Evolutionary conservation across 1,140 invertebrate species (phyloP).

Genomic region (Aphelenchoides avenae): DNA sequence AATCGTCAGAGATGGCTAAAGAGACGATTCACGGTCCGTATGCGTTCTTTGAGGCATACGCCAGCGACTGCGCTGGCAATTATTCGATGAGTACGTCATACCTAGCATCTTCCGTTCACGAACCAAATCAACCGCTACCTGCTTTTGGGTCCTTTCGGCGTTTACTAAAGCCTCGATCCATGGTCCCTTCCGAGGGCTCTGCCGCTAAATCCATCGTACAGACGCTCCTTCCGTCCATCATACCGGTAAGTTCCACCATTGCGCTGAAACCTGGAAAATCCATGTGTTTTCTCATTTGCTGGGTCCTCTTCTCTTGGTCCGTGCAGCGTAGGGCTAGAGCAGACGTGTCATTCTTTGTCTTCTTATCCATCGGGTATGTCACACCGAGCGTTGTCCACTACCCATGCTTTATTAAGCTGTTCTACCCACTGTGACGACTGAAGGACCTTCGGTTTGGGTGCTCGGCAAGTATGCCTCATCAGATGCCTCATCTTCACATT

Average conservation of each 20-base stretch:
- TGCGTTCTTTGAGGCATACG: slow-evolving; percentile 44
- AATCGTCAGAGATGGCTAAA: slow-evolving; percentile 51
- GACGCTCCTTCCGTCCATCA: slow-evolving; percentile 45
- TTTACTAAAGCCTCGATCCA: slow-evolving; percentile 48
- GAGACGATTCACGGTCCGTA: slow-evolving; percentile 34
- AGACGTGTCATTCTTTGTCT: slow-evolving; percentile 52
- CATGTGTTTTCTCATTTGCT: slow-evolving; percentile 38
- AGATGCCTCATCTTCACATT: slow-evolving; percentile 35
- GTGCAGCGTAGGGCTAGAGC: slow-evolving; percentile 53
- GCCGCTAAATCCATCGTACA: slow-evolving; percentile 12
- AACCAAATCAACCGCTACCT: too few species aligned
- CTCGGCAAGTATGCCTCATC: slow-evolving; percentile 31
- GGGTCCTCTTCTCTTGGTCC: slow-evolving; percentile 56
- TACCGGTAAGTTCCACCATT: slow-evolving; percentile 30
- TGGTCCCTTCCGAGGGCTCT: slow-evolving; percentile 36
- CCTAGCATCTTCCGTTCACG: too few species aligned
- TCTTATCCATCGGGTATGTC: slow-evolving; percentile 44
- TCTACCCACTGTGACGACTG: slow-evolving; percentile 17
- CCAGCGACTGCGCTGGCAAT: slow-evolving; percentile 53
- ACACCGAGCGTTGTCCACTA: background rate
- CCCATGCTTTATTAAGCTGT: slow-evolving; percentile 4
- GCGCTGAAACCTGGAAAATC: background rate
- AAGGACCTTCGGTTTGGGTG: slow-evolving; percentile 11
- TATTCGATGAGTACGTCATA: slow-evolving; percentile 19
- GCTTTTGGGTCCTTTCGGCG: too few species aligned